Evolutionary conservation across 2,797 vertebrate genomes (phyloP).

Genomic region (Notoglanidium macrostoma): DNA sequence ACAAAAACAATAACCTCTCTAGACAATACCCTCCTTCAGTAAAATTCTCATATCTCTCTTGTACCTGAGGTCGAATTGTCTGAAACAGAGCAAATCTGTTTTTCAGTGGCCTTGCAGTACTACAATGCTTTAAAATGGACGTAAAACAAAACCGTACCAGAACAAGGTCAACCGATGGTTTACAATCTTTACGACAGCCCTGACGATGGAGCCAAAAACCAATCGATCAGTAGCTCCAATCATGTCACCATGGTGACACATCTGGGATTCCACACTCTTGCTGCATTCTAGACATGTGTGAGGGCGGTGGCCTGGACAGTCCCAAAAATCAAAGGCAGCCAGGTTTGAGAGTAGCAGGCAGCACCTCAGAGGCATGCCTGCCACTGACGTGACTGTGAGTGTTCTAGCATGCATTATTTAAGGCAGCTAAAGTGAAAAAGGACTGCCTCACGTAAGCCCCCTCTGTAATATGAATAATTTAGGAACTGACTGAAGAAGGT

Average conservation of each 20-base stretch:
- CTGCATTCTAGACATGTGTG: conserved; percentile 14
- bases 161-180: conserved; percentile 35
- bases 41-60: conserved; percentile 10
- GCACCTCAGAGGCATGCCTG: conserved; percentile 61
- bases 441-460: conserved; percentile 73
- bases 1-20: not conserved
- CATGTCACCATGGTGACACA: conserved; percentile 25
- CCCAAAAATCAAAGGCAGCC: conserved; percentile 48
- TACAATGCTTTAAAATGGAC: conserved; percentile 18
- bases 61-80: conserved; percentile 3
- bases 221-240: conserved; percentile 21
- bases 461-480: conserved; percentile 80
- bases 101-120: conserved; percentile 12
- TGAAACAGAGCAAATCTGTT: conserved; percentile 17
- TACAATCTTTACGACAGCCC: conserved; percentile 21
- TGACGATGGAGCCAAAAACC: not conserved
- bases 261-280: conserved; percentile 28
- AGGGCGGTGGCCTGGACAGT: conserved; percentile 40
- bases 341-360: conserved; percentile 48
- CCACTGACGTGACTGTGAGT: conserved; percentile 62
- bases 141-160: conserved; percentile 33
- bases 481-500: conserved; percentile 74
- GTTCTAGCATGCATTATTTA: conserved; percentile 82
- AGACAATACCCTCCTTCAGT: not conserved
- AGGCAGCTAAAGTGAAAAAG: conserved; percentile 79